Conservation (phyloP, 2,888 invertebrate species). For the Colletes collaris region DNA sequence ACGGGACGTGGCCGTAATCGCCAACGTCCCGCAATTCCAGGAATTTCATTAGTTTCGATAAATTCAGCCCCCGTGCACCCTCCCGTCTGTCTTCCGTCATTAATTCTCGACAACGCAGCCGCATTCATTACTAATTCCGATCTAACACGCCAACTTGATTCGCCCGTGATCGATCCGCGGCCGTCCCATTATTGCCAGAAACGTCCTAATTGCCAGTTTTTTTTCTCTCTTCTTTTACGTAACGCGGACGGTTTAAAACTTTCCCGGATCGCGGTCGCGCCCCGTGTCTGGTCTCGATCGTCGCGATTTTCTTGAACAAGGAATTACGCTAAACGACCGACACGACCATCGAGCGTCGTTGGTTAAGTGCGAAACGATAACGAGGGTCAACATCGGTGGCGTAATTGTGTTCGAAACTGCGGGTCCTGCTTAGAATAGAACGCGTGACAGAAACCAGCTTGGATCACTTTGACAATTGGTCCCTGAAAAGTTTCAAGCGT, state of each 20-base stretch:
- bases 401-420: conserved; percentile 5
- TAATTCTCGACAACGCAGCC: conserved; percentile 60
- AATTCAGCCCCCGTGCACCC: conserved; percentile 52
- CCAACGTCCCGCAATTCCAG: conserved; percentile 43
- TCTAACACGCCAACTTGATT: conserved; percentile 47
- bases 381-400: not conserved
- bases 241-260: not conserved
- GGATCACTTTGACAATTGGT: too few species aligned
- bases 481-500: too few species aligned
- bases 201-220: conserved; percentile 9
- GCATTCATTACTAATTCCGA: conserved; percentile 62
- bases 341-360: conserved; percentile 1
- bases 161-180: conserved; percentile 33
- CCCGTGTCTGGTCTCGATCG: not conserved
- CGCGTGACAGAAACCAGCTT: too few species aligned
- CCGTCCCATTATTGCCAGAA: conserved; percentile 28
- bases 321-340: conserved; percentile 8
- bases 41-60: conserved; percentile 71
- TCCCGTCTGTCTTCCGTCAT: conserved; percentile 59
- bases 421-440: not conserved
- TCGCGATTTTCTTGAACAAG: too few species aligned
- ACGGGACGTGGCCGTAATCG: conserved; percentile 53
- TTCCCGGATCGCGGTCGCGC: not conserved
- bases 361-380: conserved; percentile 7
- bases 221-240: not conserved